Conservation (phyloP, 2,797 vertebrate species). For the Propithecus deckenii region DNA sequence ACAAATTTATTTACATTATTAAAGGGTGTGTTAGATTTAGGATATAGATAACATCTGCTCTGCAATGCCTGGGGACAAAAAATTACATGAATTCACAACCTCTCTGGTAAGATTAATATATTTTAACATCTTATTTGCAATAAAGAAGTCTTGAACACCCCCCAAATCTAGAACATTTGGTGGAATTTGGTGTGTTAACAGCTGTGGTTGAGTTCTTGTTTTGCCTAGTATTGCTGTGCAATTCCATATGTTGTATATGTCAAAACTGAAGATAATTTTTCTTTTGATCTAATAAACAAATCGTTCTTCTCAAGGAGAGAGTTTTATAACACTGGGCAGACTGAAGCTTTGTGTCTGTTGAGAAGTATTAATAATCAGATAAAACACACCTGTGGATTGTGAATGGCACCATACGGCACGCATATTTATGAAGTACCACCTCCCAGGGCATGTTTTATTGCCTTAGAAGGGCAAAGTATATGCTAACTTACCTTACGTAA, state of each 20-base stretch:
- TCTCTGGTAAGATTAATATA: neutral
- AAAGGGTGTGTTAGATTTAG: neutral
- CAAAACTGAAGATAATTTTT: conserved; percentile 71
- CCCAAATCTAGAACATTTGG: conserved; percentile 60
- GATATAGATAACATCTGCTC: neutral
- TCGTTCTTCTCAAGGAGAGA: conserved; percentile 16
- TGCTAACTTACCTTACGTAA: neutral
- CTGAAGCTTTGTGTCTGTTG: conserved; percentile 52
- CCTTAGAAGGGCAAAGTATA: conserved; percentile 5
- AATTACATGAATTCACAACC: neutral
- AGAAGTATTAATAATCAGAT: conserved; percentile 65
- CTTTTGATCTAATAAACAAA: conserved; percentile 58
- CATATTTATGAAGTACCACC: neutral
- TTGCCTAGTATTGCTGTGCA: conserved; percentile 48
- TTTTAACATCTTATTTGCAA: conserved; percentile 38
- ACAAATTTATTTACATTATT: conserved; percentile 9
- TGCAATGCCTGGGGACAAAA: neutral
- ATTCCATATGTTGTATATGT: conserved; percentile 72
- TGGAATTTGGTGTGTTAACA: conserved; percentile 70
- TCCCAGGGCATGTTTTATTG: neutral
- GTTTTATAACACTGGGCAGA: conserved; percentile 44
- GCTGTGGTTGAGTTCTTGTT: conserved; percentile 66
- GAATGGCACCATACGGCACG: neutral
- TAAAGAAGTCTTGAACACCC: conserved; percentile 39
- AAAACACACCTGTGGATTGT: conserved; percentile 66